Conservation (phyloP, 2,113 vertebrate genomes). For the Drymodes brunneopygia region DNA sequence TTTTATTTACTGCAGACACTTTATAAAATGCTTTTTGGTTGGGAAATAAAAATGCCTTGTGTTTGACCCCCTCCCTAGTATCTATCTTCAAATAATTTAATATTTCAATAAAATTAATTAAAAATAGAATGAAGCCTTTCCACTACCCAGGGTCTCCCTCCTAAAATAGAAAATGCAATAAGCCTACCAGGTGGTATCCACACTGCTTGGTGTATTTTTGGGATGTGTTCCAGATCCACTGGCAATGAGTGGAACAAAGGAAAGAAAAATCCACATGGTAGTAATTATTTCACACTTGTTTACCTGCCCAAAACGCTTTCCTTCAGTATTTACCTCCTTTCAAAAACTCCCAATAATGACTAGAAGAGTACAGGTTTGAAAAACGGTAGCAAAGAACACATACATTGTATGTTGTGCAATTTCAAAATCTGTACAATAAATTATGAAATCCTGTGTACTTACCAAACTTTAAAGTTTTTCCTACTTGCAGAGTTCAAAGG, state of each 20-base stretch:
- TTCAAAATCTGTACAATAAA: not conserved
- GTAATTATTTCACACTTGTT: not conserved
- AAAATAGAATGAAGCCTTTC: not conserved
- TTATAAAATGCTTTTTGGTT: not conserved
- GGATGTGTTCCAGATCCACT: not conserved
- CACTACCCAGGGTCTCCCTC: not conserved
- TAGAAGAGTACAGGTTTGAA: not conserved
- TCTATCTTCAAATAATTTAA: not conserved
- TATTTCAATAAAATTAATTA: not conserved
- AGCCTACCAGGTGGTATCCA: not conserved
- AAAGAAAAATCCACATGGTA: accelerated
- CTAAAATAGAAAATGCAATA: not conserved
- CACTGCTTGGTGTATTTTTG: not conserved
- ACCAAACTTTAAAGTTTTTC: not conserved
- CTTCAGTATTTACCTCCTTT: not conserved
- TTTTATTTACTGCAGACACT: not conserved
- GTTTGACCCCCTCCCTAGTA: not conserved
- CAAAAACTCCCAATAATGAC: not conserved
- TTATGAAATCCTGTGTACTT: not conserved
- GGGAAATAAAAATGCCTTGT: not conserved
- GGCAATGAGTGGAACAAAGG: not conserved
- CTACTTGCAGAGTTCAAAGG: not conserved
- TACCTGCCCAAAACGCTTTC: not conserved
- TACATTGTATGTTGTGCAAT: not conserved
- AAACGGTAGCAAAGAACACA: not conserved